A percentile compares a stretch with the other conserved stretches of the same genome.
These are phyloP conservation scores for Cerastis leucographa DNA, from an alignment of 2,888 invertebrate species.

Conservation along the genomic window DNA sequence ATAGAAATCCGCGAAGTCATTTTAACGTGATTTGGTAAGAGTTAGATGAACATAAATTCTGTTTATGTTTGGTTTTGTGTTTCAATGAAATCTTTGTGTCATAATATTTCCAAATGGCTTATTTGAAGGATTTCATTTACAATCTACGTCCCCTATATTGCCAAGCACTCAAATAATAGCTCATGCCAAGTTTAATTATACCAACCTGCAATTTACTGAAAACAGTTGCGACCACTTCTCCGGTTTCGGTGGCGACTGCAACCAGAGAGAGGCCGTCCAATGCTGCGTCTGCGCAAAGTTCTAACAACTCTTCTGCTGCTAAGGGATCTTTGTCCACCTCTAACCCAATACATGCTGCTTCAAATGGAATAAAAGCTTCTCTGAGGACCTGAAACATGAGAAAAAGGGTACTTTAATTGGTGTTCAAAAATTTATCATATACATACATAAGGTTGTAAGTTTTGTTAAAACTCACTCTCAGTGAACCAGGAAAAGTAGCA, in stretches of 20 bases:
- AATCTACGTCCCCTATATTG: not conserved
- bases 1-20: not conserved
- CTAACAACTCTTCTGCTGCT: slow-evolving; percentile 91
- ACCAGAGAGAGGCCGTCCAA: slow-evolving; percentile 92
- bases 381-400: slow-evolving; percentile 81
- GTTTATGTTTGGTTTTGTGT: not conserved
- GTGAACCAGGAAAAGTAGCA: slow-evolving; percentile 89
- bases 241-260: slow-evolving; percentile 89
- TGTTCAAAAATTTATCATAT: not conserved
- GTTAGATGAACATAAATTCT: not conserved
- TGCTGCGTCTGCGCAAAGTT: slow-evolving; percentile 90
- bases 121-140: not conserved
- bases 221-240: slow-evolving; percentile 90
- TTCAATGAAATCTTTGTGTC: not conserved
- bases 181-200: not conserved
- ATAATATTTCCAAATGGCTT: not conserved
- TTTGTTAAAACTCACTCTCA: slow-evolving; percentile 85
- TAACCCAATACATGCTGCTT: slow-evolving; percentile 90
- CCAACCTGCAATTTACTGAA: slow-evolving; percentile 93
- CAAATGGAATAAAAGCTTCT: slow-evolving; percentile 91
- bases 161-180: not conserved
- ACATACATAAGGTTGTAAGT: not conserved
- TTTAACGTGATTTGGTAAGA: not conserved
- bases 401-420: not conserved
- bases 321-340: slow-evolving; percentile 90